Percentiles rank a stretch among this genome's conserved stretches.
These are phyloP conservation scores for Rhabdornis inornatus DNA, from an alignment of 2,113 vertebrate species.

Conservation along the genomic window DNA sequence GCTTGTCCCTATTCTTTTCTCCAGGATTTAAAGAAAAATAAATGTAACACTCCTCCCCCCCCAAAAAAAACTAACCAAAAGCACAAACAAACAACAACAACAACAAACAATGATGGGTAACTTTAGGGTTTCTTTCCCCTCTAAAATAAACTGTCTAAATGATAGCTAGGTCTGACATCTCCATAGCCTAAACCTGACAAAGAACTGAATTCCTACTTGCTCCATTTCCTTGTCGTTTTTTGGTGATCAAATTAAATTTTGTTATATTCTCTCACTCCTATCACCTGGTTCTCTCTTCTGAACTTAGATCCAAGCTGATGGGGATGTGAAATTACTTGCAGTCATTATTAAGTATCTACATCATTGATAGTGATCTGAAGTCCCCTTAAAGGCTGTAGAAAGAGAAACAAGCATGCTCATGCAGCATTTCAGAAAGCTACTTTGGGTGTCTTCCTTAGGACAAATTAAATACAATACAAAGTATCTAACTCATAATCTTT, in stretches of 20 bases:
- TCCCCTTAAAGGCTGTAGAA: background rate
- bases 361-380: background rate
- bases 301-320: background rate
- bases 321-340: background rate
- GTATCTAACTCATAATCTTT: background rate
- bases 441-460: background rate
- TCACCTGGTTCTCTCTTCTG: background rate
- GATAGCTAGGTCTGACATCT: background rate
- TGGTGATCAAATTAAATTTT: background rate
- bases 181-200: background rate
- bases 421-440: background rate
- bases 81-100: background rate
- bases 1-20: background rate
- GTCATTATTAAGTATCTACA: background rate
- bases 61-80: background rate
- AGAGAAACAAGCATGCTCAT: background rate
- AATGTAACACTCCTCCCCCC: too few relatives aligned
- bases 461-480: background rate
- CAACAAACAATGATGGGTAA: accelerated
- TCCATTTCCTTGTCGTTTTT: background rate
- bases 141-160: background rate
- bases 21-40: background rate
- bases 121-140: background rate
- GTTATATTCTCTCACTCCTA: background rate
- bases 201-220: background rate